Evolutionary conservation across 2,888 invertebrate genomes (phyloP).

Genomic region (Luffia ferchaultella): DNA sequence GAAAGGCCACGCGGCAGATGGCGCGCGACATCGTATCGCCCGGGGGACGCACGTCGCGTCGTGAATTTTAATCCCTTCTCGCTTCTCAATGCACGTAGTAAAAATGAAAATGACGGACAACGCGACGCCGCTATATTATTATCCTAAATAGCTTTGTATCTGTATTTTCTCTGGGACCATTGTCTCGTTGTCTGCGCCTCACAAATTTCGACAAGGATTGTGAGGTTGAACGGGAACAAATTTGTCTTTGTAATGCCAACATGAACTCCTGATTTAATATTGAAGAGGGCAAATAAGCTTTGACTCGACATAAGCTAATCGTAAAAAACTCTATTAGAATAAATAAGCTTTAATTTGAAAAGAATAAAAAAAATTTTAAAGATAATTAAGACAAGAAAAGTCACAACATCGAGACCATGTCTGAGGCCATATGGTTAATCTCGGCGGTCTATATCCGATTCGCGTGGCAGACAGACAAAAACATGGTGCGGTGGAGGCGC

Average conservation of each 20-base stretch:
- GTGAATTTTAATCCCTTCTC: slow-evolving; percentile 11
- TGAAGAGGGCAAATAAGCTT: too few species aligned
- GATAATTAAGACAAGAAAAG: too few species aligned
- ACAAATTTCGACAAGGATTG: too few species aligned
- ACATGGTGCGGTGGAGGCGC: slow-evolving; percentile 3
- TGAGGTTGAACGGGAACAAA: too few species aligned
- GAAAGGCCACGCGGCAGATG: slow-evolving; percentile 4
- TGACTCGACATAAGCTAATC: too few species aligned
- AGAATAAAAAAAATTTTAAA: too few species aligned
- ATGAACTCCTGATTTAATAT: too few species aligned
- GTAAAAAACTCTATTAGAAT: too few species aligned
- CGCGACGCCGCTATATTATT: not conserved
- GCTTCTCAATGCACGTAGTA: slow-evolving; percentile 10
- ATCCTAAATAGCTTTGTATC: not conserved
- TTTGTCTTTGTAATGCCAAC: too few species aligned
- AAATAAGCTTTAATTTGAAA: too few species aligned
- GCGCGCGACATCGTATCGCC: slow-evolving; percentile 7
- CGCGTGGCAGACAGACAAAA: slow-evolving; percentile 3
- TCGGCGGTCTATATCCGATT: slow-evolving; percentile 2
- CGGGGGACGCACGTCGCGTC: slow-evolving; percentile 1
- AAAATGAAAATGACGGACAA: slow-evolving; percentile 9
- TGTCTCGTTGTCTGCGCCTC: too few species aligned
- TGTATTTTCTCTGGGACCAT: not conserved
- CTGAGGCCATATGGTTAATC: slow-evolving; percentile 6
- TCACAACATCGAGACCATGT: not conserved